phyloP scores from a whole-genome alignment of 1,140 invertebrate species.

The Drosophila nikananu region DNA sequence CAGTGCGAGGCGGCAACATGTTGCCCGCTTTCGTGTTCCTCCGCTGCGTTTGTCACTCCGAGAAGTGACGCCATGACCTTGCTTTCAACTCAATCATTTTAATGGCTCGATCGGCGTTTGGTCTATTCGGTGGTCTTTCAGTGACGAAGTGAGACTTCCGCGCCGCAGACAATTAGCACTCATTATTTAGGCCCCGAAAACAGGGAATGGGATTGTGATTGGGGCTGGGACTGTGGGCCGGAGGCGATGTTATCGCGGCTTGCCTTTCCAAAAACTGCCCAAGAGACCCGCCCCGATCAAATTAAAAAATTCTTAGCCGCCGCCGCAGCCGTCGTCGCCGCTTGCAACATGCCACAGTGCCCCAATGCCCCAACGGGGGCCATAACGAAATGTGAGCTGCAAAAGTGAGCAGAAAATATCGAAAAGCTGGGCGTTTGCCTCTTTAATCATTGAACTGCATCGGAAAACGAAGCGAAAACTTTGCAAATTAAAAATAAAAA shows the following conservation, averaged over 20 bases:
- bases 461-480: conserved; percentile 75
- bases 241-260: conserved; percentile 61
- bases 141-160: conserved; percentile 56
- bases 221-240: conserved; percentile 12
- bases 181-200: conserved; percentile 60
- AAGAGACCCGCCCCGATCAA: conserved; percentile 62
- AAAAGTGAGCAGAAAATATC: conserved; percentile 59
- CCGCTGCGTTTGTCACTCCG: conserved; percentile 55
- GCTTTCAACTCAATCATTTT: conserved; percentile 72
- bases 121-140: conserved; percentile 16
- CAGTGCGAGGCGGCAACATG: conserved; percentile 35
- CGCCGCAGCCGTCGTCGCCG: not conserved
- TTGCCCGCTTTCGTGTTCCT: conserved; percentile 20
- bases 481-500: conserved; percentile 78
- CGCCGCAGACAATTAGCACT: conserved; percentile 68
- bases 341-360: conserved; percentile 69
- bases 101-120: conserved; percentile 47
- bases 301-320: conserved; percentile 78
- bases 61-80: conserved; percentile 69
- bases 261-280: conserved; percentile 66
- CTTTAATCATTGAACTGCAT: conserved; percentile 83
- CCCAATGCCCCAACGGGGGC: conserved; percentile 48
- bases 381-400: conserved; percentile 55
- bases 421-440: conserved; percentile 82
- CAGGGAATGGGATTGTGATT: conserved; percentile 11